These are phyloP conservation scores for Otolemur garnettii DNA, from an alignment of 2,113 vertebrate species.

Conservation along the genomic window DNA sequence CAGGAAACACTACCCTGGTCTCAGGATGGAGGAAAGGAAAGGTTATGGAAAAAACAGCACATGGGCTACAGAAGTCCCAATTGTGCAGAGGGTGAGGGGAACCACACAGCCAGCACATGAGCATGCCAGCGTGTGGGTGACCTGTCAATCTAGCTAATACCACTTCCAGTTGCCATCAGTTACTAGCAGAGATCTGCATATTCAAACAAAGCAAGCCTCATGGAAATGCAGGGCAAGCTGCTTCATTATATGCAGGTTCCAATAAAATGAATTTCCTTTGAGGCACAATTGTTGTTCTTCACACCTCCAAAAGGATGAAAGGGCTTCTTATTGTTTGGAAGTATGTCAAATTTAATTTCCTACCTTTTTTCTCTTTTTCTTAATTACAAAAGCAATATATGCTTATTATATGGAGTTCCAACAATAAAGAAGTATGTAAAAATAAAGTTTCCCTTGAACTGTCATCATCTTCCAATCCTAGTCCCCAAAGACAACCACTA, in stretches of 20 bases:
- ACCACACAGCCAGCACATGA: neutral
- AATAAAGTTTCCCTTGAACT: neutral
- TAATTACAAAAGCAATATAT: constrained; percentile 66
- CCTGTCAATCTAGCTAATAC: neutral
- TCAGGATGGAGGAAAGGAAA: neutral
- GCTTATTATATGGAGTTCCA: constrained; percentile 49
- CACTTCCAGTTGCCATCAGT: neutral
- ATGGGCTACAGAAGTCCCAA: neutral
- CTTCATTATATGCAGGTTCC: constrained; percentile 35
- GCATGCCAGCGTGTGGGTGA: neutral
- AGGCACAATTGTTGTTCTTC: constrained; percentile 51
- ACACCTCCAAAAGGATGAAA: constrained; percentile 48
- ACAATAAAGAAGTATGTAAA: constrained; percentile 15
- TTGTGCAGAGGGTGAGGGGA: neutral
- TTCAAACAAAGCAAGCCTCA: constrained; percentile 50
- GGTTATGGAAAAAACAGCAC: neutral
- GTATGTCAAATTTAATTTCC: constrained; percentile 60
- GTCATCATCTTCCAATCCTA: neutral
- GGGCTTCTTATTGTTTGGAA: neutral
- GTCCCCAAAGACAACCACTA: neutral
- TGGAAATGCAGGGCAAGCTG: constrained; percentile 39
- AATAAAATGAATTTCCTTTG: constrained; percentile 72
- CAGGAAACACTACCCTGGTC: neutral
- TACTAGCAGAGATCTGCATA: constrained; percentile 46
- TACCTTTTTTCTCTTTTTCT: neutral